Percentiles rank a stretch among this genome's conserved stretches.
Conservation (phyloP, 2,888 invertebrate species). For the Cerceris ruficornis region DNA sequence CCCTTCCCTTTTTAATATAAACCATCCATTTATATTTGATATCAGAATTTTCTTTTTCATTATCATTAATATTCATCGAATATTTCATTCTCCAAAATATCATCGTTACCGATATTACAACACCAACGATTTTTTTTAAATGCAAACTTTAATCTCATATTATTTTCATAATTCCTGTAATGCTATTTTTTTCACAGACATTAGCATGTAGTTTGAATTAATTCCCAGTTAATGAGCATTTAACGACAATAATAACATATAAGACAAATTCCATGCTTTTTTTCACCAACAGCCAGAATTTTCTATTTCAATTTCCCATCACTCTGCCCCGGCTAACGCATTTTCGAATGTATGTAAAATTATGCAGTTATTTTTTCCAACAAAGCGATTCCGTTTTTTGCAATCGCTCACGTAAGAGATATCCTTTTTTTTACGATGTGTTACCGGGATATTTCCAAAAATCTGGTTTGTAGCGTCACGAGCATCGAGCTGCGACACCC, state of each 20-base stretch:
- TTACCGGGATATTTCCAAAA: constrained; percentile 58
- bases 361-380: constrained; percentile 33
- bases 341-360: constrained; percentile 45
- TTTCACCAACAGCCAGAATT: neutral
- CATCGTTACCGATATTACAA: too few relatives aligned
- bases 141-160: too few relatives aligned
- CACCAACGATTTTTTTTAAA: too few relatives aligned
- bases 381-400: constrained; percentile 43
- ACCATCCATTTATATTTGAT: neutral
- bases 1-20: constrained; percentile 1
- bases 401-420: constrained; percentile 43
- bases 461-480: constrained; percentile 62
- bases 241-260: neutral
- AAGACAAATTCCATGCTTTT: neutral
- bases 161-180: too few relatives aligned
- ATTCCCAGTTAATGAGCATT: too few relatives aligned
- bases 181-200: too few relatives aligned
- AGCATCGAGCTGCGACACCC: constrained; percentile 53
- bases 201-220: too few relatives aligned
- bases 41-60: neutral
- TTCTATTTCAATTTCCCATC: neutral
- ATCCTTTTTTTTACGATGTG: constrained; percentile 49
- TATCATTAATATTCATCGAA: neutral
- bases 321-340: constrained; percentile 11
- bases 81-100: too few relatives aligned